These are phyloP conservation scores for Calosoma granatense DNA, from an alignment of 1,140 invertebrate genomes.

Conservation along the genomic window DNA sequence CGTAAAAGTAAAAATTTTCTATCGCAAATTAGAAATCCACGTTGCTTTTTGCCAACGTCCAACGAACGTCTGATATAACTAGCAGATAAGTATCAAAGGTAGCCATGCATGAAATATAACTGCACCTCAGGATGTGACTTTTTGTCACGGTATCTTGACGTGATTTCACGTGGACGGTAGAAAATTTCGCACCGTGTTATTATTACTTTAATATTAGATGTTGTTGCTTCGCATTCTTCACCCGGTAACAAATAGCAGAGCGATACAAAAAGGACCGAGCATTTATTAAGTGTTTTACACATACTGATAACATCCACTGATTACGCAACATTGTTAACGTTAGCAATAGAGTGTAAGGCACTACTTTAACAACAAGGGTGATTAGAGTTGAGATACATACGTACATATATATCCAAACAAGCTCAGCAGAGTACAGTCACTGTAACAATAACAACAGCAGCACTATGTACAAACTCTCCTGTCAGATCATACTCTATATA, in stretches of 20 bases:
- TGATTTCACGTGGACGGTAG: neutral
- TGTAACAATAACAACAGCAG: too few relatives aligned
- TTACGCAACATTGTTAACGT: too few relatives aligned
- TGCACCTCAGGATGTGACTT: neutral
- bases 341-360: too few relatives aligned
- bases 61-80: neutral
- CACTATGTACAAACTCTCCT: too few relatives aligned
- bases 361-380: neutral
- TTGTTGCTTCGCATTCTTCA: neutral
- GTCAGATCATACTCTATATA: too few relatives aligned
- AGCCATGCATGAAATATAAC: neutral
- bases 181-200: neutral
- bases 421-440: too few relatives aligned
- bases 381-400: too few relatives aligned
- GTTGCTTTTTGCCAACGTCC: neutral
- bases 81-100: neutral
- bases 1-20: neutral
- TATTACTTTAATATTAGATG: neutral
- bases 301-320: neutral
- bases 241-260: neutral
- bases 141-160: neutral
- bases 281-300: neutral
- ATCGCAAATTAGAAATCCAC: neutral
- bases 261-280: neutral
- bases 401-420: too few relatives aligned